phyloP scores from a whole-genome alignment of 2,797 vertebrate genomes.

The Vipera latastei region DNA sequence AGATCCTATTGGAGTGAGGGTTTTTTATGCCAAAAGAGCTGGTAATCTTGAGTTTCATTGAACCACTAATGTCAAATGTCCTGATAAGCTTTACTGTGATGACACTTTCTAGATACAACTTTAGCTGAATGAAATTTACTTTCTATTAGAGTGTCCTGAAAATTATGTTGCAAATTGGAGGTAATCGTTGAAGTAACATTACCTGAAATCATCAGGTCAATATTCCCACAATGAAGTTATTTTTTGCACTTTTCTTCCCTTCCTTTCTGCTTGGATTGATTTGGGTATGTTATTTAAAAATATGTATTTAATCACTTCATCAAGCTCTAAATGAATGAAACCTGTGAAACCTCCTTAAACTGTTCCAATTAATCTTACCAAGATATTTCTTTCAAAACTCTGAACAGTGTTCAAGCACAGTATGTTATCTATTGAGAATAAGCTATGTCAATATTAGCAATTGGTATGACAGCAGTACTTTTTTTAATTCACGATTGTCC shows the following conservation, averaged over 20 bases:
- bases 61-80: background rate
- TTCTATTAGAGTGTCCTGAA: background rate
- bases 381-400: constrained; percentile 16
- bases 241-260: background rate
- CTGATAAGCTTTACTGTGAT: background rate
- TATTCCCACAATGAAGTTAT: background rate
- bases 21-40: background rate
- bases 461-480: background rate
- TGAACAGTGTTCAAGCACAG: background rate
- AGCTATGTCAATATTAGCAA: background rate
- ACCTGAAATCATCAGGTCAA: constrained; percentile 8
- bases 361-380: background rate
- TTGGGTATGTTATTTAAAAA: background rate
- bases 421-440: background rate
- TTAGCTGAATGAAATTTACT: background rate
- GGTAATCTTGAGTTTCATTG: background rate
- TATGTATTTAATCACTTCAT: background rate
- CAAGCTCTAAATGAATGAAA: background rate
- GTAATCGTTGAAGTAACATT: constrained; percentile 24
- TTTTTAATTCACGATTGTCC: background rate
- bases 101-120: background rate
- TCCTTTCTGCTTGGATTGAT: background rate
- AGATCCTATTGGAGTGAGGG: background rate
- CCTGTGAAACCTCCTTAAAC: background rate
- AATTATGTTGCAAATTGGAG: constrained; percentile 23